Percentiles rank a stretch among this genome's conserved stretches.
Evolutionary conservation across 2,888 invertebrate species (phyloP).

Genomic region (Drepana falcataria): DNA sequence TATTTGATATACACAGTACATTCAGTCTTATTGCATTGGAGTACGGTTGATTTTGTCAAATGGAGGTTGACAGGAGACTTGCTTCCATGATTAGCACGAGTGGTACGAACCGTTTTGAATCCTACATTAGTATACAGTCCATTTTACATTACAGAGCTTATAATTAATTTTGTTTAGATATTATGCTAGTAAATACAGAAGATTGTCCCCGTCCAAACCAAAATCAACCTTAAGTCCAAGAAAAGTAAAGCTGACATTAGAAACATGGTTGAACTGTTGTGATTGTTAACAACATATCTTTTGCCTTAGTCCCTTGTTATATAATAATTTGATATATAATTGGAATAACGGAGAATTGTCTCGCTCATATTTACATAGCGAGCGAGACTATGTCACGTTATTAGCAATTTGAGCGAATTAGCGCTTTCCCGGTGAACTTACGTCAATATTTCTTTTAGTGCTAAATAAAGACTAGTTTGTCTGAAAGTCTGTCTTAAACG

Average conservation of each 20-base stretch:
- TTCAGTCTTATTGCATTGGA: not conserved
- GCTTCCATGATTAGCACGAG: not conserved
- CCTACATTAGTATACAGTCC: not conserved
- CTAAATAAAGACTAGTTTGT: too few species aligned
- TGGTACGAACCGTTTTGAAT: not conserved
- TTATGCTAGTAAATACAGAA: not conserved
- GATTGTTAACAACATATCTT: conserved; percentile 32
- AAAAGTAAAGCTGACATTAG: conserved; percentile 1
- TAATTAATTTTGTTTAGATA: not conserved
- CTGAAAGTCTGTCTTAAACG: too few species aligned
- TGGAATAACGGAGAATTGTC: not conserved
- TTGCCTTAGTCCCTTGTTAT: conserved; percentile 39
- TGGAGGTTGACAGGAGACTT: not conserved
- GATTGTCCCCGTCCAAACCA: not conserved
- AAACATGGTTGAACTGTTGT: conserved; percentile 25
- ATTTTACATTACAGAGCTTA: not conserved
- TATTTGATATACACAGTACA: not conserved
- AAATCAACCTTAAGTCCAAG: not conserved
- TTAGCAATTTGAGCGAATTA: too few species aligned
- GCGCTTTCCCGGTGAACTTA: too few species aligned
- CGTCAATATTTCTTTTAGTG: too few species aligned
- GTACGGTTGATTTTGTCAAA: not conserved
- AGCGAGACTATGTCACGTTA: too few species aligned
- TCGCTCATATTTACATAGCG: not conserved
- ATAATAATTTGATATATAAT: not conserved